A percentile compares a stretch with the other conserved stretches of the same genome.
Evolutionary conservation across 1,140 invertebrate genomes (phyloP).

Genomic region (Zaprionus camerounensis): DNA sequence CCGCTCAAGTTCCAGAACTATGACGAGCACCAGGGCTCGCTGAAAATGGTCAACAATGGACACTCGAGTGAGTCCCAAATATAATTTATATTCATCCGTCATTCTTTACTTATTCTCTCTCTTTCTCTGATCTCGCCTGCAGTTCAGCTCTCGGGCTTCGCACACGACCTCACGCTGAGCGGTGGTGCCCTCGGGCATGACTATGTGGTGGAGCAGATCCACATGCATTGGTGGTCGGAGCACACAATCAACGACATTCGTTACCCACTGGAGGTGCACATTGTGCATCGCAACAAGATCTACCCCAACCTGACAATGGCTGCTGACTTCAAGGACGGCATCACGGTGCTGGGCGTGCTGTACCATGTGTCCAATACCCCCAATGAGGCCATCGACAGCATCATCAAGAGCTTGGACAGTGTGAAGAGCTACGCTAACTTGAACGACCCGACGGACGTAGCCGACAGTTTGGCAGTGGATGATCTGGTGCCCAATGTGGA

Average conservation of each 20-base stretch:
- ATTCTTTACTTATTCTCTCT: conserved; percentile 5
- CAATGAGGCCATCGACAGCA: conserved; percentile 64
- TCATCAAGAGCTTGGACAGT: conserved; percentile 64
- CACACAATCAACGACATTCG: conserved; percentile 88
- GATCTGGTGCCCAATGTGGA: conserved; percentile 86
- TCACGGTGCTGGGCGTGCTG: conserved; percentile 89
- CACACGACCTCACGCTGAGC: conserved; percentile 80
- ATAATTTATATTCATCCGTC: not conserved
- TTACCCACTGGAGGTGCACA: conserved; percentile 87
- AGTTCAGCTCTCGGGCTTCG: conserved; percentile 84
- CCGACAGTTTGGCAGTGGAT: conserved; percentile 78
- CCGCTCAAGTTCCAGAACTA: conserved; percentile 83
- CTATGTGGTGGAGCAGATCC: conserved; percentile 88
- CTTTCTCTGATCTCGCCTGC: conserved; percentile 9
- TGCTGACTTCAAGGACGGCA: conserved; percentile 86
- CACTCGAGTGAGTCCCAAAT: conserved; percentile 84
- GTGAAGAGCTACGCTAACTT: conserved; percentile 82
- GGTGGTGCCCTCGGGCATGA: conserved; percentile 85
- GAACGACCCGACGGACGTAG: conserved; percentile 85
- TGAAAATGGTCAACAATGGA: conserved; percentile 85
- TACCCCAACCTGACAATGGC: conserved; percentile 87
- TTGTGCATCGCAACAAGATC: conserved; percentile 88
- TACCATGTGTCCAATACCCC: conserved; percentile 86
- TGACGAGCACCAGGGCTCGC: conserved; percentile 68
- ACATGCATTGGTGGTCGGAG: conserved; percentile 92